Percentiles rank a stretch among this genome's conserved stretches.
phyloP scores from a whole-genome alignment of 2,797 vertebrate genomes.

The Hyperoplus lanceolatus region DNA sequence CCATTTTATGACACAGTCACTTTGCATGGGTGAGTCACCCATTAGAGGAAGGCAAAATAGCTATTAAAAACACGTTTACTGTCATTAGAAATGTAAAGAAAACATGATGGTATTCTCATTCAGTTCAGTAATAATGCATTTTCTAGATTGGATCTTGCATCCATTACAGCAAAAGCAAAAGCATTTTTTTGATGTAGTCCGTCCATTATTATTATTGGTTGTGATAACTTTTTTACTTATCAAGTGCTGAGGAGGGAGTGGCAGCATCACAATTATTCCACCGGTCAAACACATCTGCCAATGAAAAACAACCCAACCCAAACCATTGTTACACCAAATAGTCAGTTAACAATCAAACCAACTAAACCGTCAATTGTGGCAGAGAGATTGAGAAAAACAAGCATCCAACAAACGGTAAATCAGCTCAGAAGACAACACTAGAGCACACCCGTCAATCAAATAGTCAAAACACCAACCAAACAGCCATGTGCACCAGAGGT shows the following conservation, averaged over 20 bases:
- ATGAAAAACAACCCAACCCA: not conserved
- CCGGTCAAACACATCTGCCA: not conserved
- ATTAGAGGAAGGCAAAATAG: constrained; percentile 15
- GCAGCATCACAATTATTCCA: not conserved
- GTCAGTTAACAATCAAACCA: not conserved
- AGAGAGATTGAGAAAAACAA: not conserved
- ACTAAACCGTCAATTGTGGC: not conserved
- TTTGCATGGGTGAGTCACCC: not conserved
- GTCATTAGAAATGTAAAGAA: not conserved
- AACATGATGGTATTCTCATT: constrained; percentile 6
- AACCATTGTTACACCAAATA: not conserved
- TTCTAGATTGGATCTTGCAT: not conserved
- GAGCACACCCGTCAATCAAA: constrained; percentile 24
- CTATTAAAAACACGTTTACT: not conserved
- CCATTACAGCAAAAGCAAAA: no score
- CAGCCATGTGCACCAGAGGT: constrained; percentile 23
- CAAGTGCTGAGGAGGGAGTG: not conserved
- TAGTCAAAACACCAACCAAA: constrained; percentile 30
- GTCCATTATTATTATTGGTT: not conserved
- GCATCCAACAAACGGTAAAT: not conserved
- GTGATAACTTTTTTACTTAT: not conserved
- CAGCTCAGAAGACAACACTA: constrained; percentile 21
- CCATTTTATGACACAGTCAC: no score
- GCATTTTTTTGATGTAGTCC: not conserved
- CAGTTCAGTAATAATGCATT: not conserved